phyloP scores from a whole-genome alignment of 2,888 invertebrate species.

The Leucania comma region DNA sequence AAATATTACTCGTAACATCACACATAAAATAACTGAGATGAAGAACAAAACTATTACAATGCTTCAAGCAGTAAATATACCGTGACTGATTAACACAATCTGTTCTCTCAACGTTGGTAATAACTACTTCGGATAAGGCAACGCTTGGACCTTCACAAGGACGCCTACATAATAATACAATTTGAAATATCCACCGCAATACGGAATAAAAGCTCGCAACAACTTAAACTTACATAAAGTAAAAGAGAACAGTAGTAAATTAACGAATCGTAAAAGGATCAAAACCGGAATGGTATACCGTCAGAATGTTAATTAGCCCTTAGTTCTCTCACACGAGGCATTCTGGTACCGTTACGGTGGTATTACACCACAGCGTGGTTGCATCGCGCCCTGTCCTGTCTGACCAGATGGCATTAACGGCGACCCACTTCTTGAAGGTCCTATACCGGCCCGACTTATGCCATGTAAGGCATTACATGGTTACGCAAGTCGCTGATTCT shows the following conservation, averaged over 20 bases:
- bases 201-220: constrained; percentile 40
- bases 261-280: constrained; percentile 62
- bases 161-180: constrained; percentile 39
- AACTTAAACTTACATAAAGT: constrained; percentile 31
- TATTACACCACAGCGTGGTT: constrained; percentile 77
- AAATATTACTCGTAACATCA: not conserved
- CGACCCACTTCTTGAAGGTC: constrained; percentile 89
- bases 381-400: constrained; percentile 80
- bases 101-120: constrained; percentile 21
- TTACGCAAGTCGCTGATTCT: constrained; percentile 79
- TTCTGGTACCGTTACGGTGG: constrained; percentile 77
- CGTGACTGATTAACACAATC: constrained; percentile 29
- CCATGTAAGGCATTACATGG: constrained; percentile 85
- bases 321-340: constrained; percentile 69
- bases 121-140: constrained; percentile 31
- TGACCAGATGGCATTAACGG: constrained; percentile 87
- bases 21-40: not conserved
- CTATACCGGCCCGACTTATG: constrained; percentile 76
- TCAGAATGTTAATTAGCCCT: constrained; percentile 72
- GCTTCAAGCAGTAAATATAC: constrained; percentile 21
- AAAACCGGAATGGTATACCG: constrained; percentile 59
- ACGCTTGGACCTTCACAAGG: constrained; percentile 51
- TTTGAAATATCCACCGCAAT: constrained; percentile 32
- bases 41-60: constrained; percentile 7
- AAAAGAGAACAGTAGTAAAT: constrained; percentile 34